A percentile compares a stretch with the other conserved stretches of the same genome.
These are phyloP conservation scores for Microtus ochrogaster DNA, from an alignment of 2,113 vertebrate genomes.

Conservation along the genomic window DNA sequence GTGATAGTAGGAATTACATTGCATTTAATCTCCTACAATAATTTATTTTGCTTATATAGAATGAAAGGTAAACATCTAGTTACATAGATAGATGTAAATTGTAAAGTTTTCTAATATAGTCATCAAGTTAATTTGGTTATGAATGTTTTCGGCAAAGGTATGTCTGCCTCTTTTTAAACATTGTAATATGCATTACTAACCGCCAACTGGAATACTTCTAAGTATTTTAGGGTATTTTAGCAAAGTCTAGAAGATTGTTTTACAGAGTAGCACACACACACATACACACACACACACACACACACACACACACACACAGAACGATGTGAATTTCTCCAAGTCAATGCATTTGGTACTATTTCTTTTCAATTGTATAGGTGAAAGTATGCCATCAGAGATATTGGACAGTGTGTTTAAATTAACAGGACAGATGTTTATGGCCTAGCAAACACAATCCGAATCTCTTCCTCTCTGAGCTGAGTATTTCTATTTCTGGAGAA, in stretches of 20 bases:
- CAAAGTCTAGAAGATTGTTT: not conserved
- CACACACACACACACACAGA: not conserved
- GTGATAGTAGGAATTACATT: not conserved
- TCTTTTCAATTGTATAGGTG: not conserved
- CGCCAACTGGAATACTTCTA: not conserved
- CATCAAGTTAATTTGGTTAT: not conserved
- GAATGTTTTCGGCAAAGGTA: not conserved
- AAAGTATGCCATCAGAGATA: not conserved
- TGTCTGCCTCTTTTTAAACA: not conserved
- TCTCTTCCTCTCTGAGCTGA: fast-evolving
- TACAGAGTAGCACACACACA: not conserved
- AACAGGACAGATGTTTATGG: not conserved
- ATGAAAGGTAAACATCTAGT: not conserved
- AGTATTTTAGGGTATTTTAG: not conserved
- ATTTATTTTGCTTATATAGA: not conserved
- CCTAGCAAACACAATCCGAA: fast-evolving
- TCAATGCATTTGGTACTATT: not conserved
- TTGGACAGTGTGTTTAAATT: not conserved
- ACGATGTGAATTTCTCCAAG: not conserved
- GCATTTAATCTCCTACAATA: not conserved
- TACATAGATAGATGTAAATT: not conserved
- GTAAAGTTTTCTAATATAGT: not conserved
- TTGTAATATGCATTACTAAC: not conserved
- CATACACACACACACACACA: not conserved
- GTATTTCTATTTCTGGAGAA: not conserved